Base-by-base conservation (phyloP, 2,888 invertebrate species). In the Mythimna ferrago region DNA sequence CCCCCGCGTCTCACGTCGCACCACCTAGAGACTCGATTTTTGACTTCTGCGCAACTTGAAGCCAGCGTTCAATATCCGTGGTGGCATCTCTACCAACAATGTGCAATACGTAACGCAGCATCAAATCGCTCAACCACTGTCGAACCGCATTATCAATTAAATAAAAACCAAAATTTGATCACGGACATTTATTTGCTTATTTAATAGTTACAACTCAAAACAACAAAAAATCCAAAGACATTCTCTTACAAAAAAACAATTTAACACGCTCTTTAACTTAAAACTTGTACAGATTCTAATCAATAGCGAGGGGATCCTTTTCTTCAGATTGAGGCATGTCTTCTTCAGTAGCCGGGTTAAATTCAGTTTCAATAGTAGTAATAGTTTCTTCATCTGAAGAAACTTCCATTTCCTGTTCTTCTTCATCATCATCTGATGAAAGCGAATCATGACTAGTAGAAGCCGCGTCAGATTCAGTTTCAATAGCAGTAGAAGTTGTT, bases 221-320 rank as follows among this genome's bases (percentile, higher is more conserved):
- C 26, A 19, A 9, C 41, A n/a, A 44, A 35, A 6, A 68, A 6
- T 19, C n/a, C 10, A 67, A 26, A 6, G 6, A 14, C 6, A 51
- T n/a, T 51, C 4, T 53, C 4, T 4, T 6, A n/a, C 0, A 16
- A 41, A 16, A 41, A 32, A 70, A 16, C 3, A 38, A 35, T 66
- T 41, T 5, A 19, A 26, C 19, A 7, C 35, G 10, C n/a, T 53
- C 3, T 41, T 41, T 32, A 53, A 1, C 2, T n/a, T 9, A 7
- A 11, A 60, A 38, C 9, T 41, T 61, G 11, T 58, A 54, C n/a
- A 70, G 0, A 53, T 1, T 11, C 11, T 51, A 54, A 38, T 80
- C 61, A 57, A 64, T 21, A 16, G 76, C 77, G 3, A 78, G 77
- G 6, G 77, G 77, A 56, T 78, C 77, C 11, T 53, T 26, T 0